These are phyloP conservation scores for Scaptomyza flava DNA, from an alignment of 2,888 invertebrate genomes.

Conservation along the genomic window DNA sequence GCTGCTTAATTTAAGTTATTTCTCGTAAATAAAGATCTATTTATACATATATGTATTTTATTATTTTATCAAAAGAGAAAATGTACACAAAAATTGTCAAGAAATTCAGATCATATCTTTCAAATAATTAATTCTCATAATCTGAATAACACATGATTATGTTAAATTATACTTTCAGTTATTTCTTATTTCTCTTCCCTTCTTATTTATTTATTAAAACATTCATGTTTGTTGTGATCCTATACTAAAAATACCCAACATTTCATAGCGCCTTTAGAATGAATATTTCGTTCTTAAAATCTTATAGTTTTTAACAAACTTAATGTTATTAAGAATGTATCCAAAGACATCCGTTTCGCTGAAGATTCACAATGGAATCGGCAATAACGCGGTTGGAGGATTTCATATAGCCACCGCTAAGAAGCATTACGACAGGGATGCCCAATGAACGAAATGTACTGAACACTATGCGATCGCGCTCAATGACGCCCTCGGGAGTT, in stretches of 20 bases:
- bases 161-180: too few species aligned
- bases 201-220: too few species aligned
- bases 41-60: slow-evolving; percentile 32
- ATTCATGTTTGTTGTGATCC: too few species aligned
- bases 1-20: slow-evolving; percentile 37
- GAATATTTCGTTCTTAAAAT: neutral
- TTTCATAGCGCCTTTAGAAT: too few species aligned
- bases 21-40: slow-evolving; percentile 47
- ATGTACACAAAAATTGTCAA: too few species aligned
- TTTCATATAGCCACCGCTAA: slow-evolving; percentile 94
- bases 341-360: slow-evolving; percentile 85
- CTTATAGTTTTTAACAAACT: neutral
- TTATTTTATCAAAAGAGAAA: too few species aligned
- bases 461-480: slow-evolving; percentile 93
- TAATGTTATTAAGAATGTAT: neutral
- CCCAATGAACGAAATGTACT: slow-evolving; percentile 87
- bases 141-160: too few species aligned
- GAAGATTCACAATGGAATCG: slow-evolving; percentile 92
- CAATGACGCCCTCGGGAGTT: slow-evolving; percentile 91
- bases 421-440: slow-evolving; percentile 93
- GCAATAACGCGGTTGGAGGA: slow-evolving; percentile 92
- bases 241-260: too few species aligned
- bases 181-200: too few species aligned
- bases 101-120: too few species aligned
- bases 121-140: too few species aligned